phyloP scores from a whole-genome alignment of 2,113 vertebrate species.

The Myrmophylax atrothorax region DNA sequence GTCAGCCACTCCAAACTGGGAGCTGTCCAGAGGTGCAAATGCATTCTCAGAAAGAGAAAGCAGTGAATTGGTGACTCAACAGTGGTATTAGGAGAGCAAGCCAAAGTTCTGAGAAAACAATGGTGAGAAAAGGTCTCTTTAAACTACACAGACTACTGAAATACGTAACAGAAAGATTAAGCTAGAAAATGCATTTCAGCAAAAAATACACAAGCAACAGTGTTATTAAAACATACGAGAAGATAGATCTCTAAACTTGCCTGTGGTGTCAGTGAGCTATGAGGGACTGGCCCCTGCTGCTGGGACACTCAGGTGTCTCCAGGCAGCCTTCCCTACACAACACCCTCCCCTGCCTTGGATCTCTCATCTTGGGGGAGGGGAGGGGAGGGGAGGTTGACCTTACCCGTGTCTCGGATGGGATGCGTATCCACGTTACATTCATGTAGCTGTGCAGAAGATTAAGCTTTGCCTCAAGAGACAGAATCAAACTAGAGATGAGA shows the following conservation, averaged over 20 bases:
- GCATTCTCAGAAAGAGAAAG: neutral
- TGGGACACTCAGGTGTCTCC: neutral
- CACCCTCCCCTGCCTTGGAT: neutral
- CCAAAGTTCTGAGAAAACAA: neutral
- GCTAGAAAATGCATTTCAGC: neutral
- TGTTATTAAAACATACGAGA: neutral
- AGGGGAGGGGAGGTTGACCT: slow-evolving; percentile 69
- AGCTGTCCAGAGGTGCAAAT: neutral
- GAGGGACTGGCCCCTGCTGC: neutral
- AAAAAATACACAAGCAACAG: neutral
- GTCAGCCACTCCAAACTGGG: neutral
- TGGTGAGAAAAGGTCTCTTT: neutral
- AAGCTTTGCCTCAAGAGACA: slow-evolving; percentile 97
- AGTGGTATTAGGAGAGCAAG: neutral
- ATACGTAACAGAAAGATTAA: neutral
- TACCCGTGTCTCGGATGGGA: slow-evolving; percentile 98
- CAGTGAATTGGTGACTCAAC: neutral
- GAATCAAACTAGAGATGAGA: slow-evolving; percentile 85
- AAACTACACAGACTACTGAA: neutral
- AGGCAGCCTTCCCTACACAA: neutral
- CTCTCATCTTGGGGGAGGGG: neutral
- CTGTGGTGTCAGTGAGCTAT: neutral
- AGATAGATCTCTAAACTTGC: neutral
- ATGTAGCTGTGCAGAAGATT: slow-evolving; percentile 99
- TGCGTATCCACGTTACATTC: slow-evolving; percentile 99